phyloP scores from a whole-genome alignment of 2,113 vertebrate genomes.

The Myotis yumanensis region DNA sequence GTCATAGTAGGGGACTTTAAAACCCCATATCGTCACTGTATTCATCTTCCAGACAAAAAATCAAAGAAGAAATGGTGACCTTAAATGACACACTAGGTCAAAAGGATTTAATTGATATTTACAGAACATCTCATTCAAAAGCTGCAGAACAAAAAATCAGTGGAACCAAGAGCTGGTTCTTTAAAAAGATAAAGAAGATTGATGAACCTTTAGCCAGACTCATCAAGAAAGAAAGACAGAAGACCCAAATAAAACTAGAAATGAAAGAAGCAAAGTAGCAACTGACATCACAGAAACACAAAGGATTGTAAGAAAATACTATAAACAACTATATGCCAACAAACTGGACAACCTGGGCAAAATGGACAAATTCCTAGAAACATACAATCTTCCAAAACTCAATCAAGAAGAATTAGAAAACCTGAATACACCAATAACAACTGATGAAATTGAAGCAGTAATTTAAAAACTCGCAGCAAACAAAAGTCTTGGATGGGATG shows the following conservation, averaged over 20 bases:
- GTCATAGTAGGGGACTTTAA: neutral
- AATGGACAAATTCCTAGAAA: neutral
- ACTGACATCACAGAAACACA: neutral
- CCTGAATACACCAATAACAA: neutral
- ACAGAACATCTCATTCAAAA: neutral
- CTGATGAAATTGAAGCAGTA: neutral
- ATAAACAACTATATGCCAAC: neutral
- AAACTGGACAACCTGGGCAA: neutral
- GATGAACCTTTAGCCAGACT: neutral
- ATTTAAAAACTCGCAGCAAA: neutral
- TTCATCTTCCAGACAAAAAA: neutral
- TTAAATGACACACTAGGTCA: neutral
- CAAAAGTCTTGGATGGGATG: neutral
- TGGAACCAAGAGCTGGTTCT: neutral
- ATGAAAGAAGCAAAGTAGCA: neutral
- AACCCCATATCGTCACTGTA: neutral
- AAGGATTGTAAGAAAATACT: neutral
- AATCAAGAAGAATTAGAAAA: neutral
- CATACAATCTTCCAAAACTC: neutral
- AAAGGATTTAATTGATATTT: neutral
- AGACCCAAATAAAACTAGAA: neutral
- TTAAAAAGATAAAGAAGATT: neutral
- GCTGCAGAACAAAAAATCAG: neutral
- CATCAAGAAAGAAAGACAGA: neutral
- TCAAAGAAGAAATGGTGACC: neutral